Base-by-base conservation (phyloP, 2,888 invertebrate genomes). In the Notodonta dromedarius region DNA sequence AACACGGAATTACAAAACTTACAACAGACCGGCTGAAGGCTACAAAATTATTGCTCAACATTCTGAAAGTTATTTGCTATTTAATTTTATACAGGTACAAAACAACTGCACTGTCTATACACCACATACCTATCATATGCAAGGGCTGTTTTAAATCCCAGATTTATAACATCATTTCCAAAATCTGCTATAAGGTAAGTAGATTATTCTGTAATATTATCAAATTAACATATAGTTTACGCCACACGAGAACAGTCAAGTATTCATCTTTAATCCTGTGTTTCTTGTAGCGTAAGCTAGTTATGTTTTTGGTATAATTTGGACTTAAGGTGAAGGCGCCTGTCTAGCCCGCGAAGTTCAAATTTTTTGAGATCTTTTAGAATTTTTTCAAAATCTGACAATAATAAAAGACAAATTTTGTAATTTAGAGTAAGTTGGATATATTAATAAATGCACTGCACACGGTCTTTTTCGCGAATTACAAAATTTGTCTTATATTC, bases 1-100 rank as follows among this genome's bases (percentile, higher is more conserved):
- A 61, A 71, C 57, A 72, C 66, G 70, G 63, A 76, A 71, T 66
- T 69, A 74, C 35, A 24, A n/a, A 35, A 35, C 35, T 35, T 35
- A 35, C 71, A 67, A 68, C 88, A 86, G 90, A 86, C 89, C 89
- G 87, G 86, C 86, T 74, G 63, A 88, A 89, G 88, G 88, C 89
- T 81, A 79, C 69, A 67, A 83, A 84, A 86, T 87, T 91, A 91
- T 91, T 91, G 91, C 90, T 91, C 70, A 66, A 79, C 74, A 76
- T 84, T 84, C 59, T 65, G 63, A 66, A 70, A 76, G 64, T 81
- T 80, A 79, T 74, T 82, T 72, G 76, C 77, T 74, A 78, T 70
- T 69, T 67, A 67, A 70, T 69, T 68, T 61, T 69, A 58, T 53
- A 56, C 52, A 60, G 44, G 44, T 57, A 74, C 71, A 75, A 74